These are phyloP conservation scores for Gopherus evgoodei DNA, from an alignment of 2,113 vertebrate species.

Conservation along the genomic window DNA sequence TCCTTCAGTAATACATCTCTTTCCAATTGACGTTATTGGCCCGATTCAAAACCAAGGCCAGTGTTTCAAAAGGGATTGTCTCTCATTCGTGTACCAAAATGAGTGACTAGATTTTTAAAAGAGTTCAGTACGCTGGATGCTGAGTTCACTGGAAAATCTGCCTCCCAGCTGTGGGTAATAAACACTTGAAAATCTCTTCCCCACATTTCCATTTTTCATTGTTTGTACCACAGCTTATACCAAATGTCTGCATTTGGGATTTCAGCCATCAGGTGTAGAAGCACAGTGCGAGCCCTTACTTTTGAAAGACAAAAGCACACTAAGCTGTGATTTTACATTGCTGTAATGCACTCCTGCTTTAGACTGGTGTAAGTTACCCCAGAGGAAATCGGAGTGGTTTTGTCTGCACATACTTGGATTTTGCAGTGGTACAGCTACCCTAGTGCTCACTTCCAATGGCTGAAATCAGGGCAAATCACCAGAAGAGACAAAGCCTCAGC, in stretches of 20 bases:
- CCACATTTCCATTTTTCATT: background rate
- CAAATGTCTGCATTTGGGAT: background rate
- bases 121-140: background rate
- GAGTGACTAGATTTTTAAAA: fast-evolving
- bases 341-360: background rate
- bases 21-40: background rate
- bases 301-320: background rate
- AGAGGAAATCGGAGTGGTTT: background rate
- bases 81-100: background rate
- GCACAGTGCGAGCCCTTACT: background rate
- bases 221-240: background rate
- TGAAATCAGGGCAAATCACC: background rate
- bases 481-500: fast-evolving
- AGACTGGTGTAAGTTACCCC: fast-evolving
- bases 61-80: background rate
- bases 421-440: background rate
- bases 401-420: background rate
- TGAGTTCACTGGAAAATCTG: background rate
- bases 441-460: background rate
- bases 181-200: background rate
- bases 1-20: background rate
- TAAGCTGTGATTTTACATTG: fast-evolving
- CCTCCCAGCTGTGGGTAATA: background rate
- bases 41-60: background rate
- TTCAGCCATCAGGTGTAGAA: background rate